Percentiles rank a stretch among this genome's conserved stretches.
These are phyloP conservation scores for Eilema griseolum DNA, from an alignment of 2,888 invertebrate species.

Conservation along the genomic window DNA sequence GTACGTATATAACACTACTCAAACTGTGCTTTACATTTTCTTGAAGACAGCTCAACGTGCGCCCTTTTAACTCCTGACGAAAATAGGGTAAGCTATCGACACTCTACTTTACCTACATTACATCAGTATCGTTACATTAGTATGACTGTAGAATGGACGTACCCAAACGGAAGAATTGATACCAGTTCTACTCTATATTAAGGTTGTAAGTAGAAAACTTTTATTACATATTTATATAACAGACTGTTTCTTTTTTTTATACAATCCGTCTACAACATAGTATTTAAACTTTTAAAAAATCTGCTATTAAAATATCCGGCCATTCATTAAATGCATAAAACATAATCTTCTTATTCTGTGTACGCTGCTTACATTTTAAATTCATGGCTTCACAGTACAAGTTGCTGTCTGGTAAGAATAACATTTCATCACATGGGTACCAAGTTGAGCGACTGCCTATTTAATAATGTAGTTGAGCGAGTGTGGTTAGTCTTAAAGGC, in stretches of 20 bases:
- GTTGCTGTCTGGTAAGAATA: slow-evolving; percentile 36
- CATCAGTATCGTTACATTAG: not conserved
- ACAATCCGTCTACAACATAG: not conserved
- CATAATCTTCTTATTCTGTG: slow-evolving; percentile 13
- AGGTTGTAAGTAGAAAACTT: no score
- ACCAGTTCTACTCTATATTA: not conserved
- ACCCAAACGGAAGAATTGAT: not conserved
- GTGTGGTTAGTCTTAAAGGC: slow-evolving; percentile 56
- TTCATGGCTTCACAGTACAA: slow-evolving; percentile 24
- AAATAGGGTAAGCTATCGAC: not conserved
- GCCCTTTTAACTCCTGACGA: not conserved
- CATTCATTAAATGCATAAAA: slow-evolving; percentile 15
- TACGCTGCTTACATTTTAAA: slow-evolving; percentile 20
- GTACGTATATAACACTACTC: slow-evolving; percentile 7
- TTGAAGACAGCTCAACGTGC: not conserved
- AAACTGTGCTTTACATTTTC: not conserved
- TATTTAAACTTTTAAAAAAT: not conserved
- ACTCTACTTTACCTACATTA: not conserved
- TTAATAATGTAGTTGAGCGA: slow-evolving; percentile 54
- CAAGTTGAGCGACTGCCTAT: slow-evolving; percentile 43
- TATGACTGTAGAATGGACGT: not conserved
- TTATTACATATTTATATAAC: no score
- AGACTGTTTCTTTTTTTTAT: not conserved
- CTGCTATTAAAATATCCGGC: not conserved
- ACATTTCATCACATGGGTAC: slow-evolving; percentile 49